Evolutionary conservation across 2,888 invertebrate genomes (phyloP).

Genomic region (Priocnemis perturbator): DNA sequence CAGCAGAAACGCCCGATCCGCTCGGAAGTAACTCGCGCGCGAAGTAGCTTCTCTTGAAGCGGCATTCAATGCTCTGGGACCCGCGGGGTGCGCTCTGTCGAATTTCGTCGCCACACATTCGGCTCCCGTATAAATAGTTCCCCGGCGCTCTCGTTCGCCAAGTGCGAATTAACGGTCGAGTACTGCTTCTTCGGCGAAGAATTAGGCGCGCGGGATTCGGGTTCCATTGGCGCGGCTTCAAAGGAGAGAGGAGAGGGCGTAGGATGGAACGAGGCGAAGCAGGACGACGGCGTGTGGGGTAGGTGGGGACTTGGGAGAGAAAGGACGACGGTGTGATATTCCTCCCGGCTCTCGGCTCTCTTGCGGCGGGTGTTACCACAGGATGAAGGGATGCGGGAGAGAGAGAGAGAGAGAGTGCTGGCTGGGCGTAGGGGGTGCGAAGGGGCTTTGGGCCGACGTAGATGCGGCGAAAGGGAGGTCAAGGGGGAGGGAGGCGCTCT

Average conservation of each 20-base stretch:
- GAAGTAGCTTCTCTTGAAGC: too few relatives aligned
- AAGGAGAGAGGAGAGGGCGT: slow-evolving; percentile 5
- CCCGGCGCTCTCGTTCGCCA: not conserved
- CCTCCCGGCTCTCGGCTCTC: slow-evolving; percentile 49
- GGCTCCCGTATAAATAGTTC: not conserved
- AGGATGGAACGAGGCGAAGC: too few relatives aligned
- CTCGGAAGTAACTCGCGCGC: too few relatives aligned
- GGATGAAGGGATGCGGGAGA: slow-evolving; percentile 42
- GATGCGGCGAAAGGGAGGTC: slow-evolving; percentile 15
- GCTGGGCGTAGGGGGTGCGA: slow-evolving; percentile 31
- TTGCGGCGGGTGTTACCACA: slow-evolving; percentile 51
- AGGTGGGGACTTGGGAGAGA: slow-evolving; percentile 33
- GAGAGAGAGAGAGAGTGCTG: slow-evolving; percentile 17
- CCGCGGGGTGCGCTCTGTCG: too few relatives aligned
- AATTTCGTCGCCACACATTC: too few relatives aligned
- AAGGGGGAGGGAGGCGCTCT: slow-evolving; percentile 51
- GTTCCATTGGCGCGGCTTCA: slow-evolving; percentile 29
- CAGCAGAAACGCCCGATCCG: too few relatives aligned
- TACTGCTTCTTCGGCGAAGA: slow-evolving; percentile 13
- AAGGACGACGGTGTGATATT: slow-evolving; percentile 48
- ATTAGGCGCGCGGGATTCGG: slow-evolving; percentile 38
- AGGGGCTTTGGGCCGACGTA: slow-evolving; percentile 15
- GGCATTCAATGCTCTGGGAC: too few relatives aligned
- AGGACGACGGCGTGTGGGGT: slow-evolving; percentile 5
- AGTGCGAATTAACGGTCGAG: not conserved